These are phyloP conservation scores for Amblyornis subalaris DNA, from an alignment of 2,113 vertebrate species.

Conservation along the genomic window DNA sequence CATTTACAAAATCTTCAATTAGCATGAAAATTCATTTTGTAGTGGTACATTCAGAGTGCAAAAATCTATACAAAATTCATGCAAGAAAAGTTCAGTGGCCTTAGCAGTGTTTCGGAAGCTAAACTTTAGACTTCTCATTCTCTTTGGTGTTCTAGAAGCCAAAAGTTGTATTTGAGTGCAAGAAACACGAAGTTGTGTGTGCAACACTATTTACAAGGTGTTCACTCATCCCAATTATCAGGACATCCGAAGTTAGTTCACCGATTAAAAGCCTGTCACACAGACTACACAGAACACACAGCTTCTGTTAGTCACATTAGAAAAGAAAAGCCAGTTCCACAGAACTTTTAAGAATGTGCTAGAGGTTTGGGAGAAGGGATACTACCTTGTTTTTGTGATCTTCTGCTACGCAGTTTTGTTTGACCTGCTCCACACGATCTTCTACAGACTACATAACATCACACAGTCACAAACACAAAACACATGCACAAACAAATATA, in stretches of 20 bases:
- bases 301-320: conserved; percentile 41
- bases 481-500: conserved; percentile 89
- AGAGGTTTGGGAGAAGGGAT: conserved; percentile 71
- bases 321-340: conserved; percentile 58
- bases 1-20: not conserved
- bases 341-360: conserved; percentile 60
- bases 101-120: conserved; percentile 52
- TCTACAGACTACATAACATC: conserved; percentile 92
- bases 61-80: conserved; percentile 27
- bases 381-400: conserved; percentile 93
- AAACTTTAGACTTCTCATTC: conserved; percentile 22
- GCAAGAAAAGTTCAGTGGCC: conserved; percentile 63
- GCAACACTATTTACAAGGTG: conserved; percentile 27
- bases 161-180: not conserved
- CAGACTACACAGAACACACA: conserved; percentile 22
- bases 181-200: conserved; percentile 12
- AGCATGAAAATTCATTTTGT: not conserved
- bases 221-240: conserved; percentile 14
- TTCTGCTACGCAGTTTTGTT: conserved; percentile 89
- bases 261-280: conserved; percentile 20
- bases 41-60: not conserved
- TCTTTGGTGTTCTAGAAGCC: conserved; percentile 42
- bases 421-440: conserved; percentile 91
- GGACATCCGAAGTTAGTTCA: conserved; percentile 26
- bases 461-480: conserved; percentile 81